Evolutionary conservation across 2,888 invertebrate species (phyloP), one percentile per base, ranked within the genome.

Genomic region (Acanthosepion lycidas): DNA sequence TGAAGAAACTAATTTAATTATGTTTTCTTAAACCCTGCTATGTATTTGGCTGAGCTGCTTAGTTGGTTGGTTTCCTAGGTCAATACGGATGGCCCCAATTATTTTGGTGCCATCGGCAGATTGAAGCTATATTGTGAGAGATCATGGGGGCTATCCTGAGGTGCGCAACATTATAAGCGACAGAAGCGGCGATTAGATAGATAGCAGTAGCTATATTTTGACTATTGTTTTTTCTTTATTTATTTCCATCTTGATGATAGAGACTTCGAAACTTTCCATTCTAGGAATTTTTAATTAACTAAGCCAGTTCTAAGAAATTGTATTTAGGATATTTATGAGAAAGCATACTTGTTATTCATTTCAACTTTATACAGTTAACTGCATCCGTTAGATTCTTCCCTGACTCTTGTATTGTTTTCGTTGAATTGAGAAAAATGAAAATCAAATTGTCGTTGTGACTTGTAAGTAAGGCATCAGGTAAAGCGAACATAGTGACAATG

Each of bases 51-150:
- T 78, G 78, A 78, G 78, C n/a, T 12, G 78, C 78, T 78, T 18
- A 78, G 78, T 15, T 12, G 4, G 78, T 12, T 78, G 78, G 78
- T 15, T 78, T n/a, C 78, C n/a, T n/a, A n/a, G 78, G 78, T 78
- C 78, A 78, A 78, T 78, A 78, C 78, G n/a, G 78, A 78, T 78
- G 78, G 33, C 78, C 78, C 78, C 78, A 78, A 78, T 78, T 78
- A 78, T 78, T 78, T 78, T 33, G 78, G n/a, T 78, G 78, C 78
- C 78, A 78, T 78, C 6, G 78, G 78, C 78, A 33, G 78, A 78
- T 78, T 18, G 78, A 33, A 78, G 78, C n/a, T 33, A 78, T n/a
- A n/a, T n/a, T 78, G 78, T n/a, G 78, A 78, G n/a, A 78, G 78
- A 78, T 33, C 78, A 78, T n/a, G 78, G n/a, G 78, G n/a, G 33